These are phyloP conservation scores for Urocyon cinereoargenteus DNA, from an alignment of 2,797 vertebrate species.

Conservation along the genomic window DNA sequence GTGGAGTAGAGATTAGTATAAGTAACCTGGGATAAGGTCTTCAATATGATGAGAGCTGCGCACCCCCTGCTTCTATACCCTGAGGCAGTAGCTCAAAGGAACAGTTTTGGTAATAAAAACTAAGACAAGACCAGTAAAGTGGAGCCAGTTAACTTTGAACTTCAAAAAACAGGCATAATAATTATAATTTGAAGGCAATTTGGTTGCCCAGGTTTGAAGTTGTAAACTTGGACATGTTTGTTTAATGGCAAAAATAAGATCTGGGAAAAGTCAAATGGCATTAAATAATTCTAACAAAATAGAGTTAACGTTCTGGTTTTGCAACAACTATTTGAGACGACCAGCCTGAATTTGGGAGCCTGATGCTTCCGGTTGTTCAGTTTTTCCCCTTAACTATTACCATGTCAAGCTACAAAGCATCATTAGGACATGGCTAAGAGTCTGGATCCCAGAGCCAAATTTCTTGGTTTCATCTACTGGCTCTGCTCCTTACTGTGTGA, in stretches of 20 bases:
- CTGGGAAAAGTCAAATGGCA: not conserved
- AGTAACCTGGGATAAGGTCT: not conserved
- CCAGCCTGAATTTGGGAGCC: not conserved
- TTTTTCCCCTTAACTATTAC: not conserved
- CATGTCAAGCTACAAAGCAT: not conserved
- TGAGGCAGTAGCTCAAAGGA: no score
- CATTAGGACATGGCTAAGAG: accelerated
- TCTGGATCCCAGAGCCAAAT: not conserved
- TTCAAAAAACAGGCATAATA: not conserved
- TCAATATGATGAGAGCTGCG: no score
- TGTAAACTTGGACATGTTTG: not conserved
- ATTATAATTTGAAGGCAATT: not conserved
- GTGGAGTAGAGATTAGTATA: not conserved
- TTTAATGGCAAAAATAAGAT: not conserved
- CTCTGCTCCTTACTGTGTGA: not conserved
- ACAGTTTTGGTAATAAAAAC: not conserved
- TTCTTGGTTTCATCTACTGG: not conserved
- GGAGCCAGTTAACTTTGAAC: not conserved
- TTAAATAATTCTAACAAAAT: not conserved
- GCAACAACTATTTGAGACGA: not conserved
- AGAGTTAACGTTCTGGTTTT: not conserved
- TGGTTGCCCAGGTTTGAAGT: not conserved
- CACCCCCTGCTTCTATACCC: no score
- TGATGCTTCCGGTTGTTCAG: not conserved
- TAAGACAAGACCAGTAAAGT: not conserved